Conservation (phyloP, 2,113 vertebrate genomes). For the Formicarius rufipectus region DNA sequence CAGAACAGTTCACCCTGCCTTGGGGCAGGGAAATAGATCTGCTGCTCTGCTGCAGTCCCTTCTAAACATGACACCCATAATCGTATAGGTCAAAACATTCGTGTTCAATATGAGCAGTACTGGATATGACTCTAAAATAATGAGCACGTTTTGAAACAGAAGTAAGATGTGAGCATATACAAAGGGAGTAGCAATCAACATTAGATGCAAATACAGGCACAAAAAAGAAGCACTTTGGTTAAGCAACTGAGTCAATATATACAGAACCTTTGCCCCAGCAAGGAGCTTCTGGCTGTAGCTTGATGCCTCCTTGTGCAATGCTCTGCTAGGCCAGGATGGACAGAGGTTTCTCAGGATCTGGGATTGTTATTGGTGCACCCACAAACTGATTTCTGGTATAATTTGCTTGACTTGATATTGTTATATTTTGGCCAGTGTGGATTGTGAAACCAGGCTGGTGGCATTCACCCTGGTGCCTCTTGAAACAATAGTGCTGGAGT, state of each 20-base stretch:
- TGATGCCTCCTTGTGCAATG: not conserved
- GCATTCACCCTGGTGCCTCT: not conserved
- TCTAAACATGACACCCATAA: not conserved
- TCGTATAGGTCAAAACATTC: not conserved
- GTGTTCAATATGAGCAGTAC: not conserved
- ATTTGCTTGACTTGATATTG: not conserved
- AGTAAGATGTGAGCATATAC: not conserved
- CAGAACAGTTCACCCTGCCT: not conserved
- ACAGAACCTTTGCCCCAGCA: not conserved
- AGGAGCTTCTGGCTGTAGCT: not conserved
- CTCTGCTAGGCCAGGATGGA: not conserved
- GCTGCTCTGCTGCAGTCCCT: not conserved
- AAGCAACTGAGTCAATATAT: not conserved
- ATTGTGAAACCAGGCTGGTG: not conserved
- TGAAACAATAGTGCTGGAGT: not conserved
- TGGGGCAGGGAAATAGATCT: not conserved
- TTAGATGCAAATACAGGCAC: not conserved
- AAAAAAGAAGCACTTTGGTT: not conserved
- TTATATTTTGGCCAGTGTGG: not conserved
- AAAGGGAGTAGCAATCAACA: not conserved
- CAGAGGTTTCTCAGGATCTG: not conserved
- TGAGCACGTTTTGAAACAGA: not conserved
- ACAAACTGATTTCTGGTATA: not conserved
- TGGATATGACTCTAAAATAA: not conserved
- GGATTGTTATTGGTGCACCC: not conserved